Evolutionary conservation across 2,797 vertebrate species (phyloP).

Genomic region (Clarias fuscus): DNA sequence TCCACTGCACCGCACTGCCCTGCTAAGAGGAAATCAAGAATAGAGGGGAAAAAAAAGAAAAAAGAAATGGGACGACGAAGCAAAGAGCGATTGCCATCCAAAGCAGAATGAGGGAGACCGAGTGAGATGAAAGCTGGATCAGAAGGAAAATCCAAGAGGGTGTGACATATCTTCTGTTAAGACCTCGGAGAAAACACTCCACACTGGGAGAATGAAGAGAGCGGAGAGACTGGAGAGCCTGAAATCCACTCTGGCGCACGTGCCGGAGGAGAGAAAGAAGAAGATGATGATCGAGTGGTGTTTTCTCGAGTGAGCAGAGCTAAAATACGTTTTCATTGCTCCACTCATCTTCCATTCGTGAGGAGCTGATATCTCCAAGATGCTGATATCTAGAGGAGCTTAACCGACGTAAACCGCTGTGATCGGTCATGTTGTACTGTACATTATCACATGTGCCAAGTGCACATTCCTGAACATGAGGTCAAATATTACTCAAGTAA

Average conservation of each 20-base stretch:
- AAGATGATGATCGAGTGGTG: not conserved
- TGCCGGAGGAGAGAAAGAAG: not conserved
- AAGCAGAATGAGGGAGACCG: not conserved
- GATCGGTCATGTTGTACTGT: too few relatives aligned
- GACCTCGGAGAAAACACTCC: not conserved
- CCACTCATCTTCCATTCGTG: not conserved
- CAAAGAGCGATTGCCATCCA: not conserved
- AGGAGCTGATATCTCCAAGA: not conserved
- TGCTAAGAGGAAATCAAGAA: slow-evolving; percentile 11
- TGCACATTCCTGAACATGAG: too few relatives aligned
- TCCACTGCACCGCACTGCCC: not conserved
- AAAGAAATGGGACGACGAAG: not conserved
- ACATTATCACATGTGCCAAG: too few relatives aligned
- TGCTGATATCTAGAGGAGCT: not conserved
- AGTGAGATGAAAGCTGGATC: not conserved
- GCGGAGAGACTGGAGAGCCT: not conserved
- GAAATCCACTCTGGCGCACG: not conserved
- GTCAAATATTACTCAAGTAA: too few relatives aligned
- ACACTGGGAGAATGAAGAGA: not conserved
- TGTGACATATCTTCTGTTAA: slow-evolving; percentile 14
- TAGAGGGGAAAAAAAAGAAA: not conserved
- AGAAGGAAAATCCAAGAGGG: slow-evolving; percentile 1
- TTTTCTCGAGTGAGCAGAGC: not conserved
- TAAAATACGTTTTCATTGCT: not conserved
- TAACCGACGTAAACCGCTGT: not conserved